Base-by-base conservation (phyloP, 1,140 invertebrate genomes). In the Drosophila repletoides region DNA sequence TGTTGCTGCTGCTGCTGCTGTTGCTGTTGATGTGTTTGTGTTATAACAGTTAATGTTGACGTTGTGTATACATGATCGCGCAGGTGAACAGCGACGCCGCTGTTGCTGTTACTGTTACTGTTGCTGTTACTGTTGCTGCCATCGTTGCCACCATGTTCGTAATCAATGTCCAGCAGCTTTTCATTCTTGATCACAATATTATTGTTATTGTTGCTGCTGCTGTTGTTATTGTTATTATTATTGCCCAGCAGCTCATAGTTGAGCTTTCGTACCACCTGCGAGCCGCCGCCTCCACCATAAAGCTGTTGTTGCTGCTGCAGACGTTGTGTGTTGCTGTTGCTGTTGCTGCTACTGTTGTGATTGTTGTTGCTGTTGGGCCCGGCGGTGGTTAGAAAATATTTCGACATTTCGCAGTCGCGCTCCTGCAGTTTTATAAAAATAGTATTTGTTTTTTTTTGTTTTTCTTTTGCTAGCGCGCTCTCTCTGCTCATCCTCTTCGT, bases 51-150 rank as follows among this genome's bases (percentile, higher is more conserved):
- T 41, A 91, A 90, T 70, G 92, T 90, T 71, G 64, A 91, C 33
- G 90, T 87, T 91, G 95, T 93, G 36, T 84, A 96, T 58, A 95
- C 95, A 89, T 96, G 95, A 91, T 96, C 95, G 63, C 96, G 92
- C 63, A 96, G 92, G 91, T 96, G 95, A 45, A 84, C 74, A 17
- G 81, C 80, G n/a, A 86, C 80, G 6, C 66, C 71, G 26, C 56
- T 48, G 34, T 64, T 72, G 33, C 53, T 79, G 38, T 68, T 52
- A 26, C 34, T 46, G 10, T 51, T 58, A 14, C 36, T 65, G 5
- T 51, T 74, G 21, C 43, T 36, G 24, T 31, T 66, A n/a, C 45
- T 65, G 29, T 60, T 73, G 51, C 55, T 75, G 59, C 67, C 60
- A 52, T 63, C 45, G 56, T 51, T 76, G 46, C 59, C 67, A 2